A percentile compares a stretch with the other conserved stretches of the same genome.
Evolutionary conservation across 1,140 invertebrate species (phyloP).

Genomic region (Cecropterus lyciades): DNA sequence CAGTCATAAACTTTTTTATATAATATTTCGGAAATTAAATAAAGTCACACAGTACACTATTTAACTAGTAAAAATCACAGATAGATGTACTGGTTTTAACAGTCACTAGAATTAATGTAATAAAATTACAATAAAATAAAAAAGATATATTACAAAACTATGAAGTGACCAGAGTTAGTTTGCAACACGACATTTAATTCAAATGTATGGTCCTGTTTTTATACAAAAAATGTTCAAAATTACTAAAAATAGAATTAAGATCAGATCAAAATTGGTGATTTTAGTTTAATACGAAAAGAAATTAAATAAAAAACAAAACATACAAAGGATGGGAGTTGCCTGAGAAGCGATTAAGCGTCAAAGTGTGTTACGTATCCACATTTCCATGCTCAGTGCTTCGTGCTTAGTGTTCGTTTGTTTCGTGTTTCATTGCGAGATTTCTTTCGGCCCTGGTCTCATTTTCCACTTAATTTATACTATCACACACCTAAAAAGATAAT

Average conservation of each 20-base stretch:
- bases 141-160: slow-evolving; percentile 2
- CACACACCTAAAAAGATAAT: slow-evolving; percentile 68
- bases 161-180: slow-evolving; percentile 11
- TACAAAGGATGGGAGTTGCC: slow-evolving; percentile 15
- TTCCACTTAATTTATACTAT: slow-evolving; percentile 63
- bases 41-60: slow-evolving; percentile 2
- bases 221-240: slow-evolving; percentile 3
- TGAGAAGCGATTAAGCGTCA: slow-evolving; percentile 57
- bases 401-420: slow-evolving; percentile 61
- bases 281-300: slow-evolving; percentile 9
- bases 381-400: slow-evolving; percentile 69
- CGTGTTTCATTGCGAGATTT: slow-evolving; percentile 57
- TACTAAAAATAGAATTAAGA: slow-evolving; percentile 16
- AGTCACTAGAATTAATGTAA: not conserved
- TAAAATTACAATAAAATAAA: slow-evolving; percentile 3
- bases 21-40: not conserved
- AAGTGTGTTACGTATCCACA: slow-evolving; percentile 50
- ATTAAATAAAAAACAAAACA: slow-evolving; percentile 23
- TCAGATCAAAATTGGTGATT: slow-evolving; percentile 21
- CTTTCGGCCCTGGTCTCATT: slow-evolving; percentile 83
- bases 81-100: slow-evolving; percentile 11
- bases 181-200: slow-evolving; percentile 8
- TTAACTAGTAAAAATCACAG: too few species aligned
- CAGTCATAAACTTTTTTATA: not conserved
- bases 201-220: slow-evolving; percentile 8